These are phyloP conservation scores for Gastracanthus pulcherrimus DNA, from an alignment of 2,888 invertebrate species.

Conservation along the genomic window DNA sequence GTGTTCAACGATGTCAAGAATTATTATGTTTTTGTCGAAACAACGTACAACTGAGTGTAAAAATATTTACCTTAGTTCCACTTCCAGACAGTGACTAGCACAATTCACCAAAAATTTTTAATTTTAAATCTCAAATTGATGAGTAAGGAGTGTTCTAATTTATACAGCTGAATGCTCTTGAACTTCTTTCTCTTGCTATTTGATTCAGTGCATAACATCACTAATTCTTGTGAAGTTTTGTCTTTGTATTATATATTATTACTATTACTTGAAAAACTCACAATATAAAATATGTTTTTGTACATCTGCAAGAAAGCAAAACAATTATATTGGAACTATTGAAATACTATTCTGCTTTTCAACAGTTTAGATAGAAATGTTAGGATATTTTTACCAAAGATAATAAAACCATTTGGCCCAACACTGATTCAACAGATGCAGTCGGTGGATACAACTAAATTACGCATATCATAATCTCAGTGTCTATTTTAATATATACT, in stretches of 20 bases:
- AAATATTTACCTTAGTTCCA: slow-evolving; percentile 47
- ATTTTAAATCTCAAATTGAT: slow-evolving; percentile 52
- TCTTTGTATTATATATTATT: slow-evolving; percentile 25
- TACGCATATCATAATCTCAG: slow-evolving; percentile 35
- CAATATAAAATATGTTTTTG: slow-evolving; percentile 54
- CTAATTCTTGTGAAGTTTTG: slow-evolving; percentile 35
- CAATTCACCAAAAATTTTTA: slow-evolving; percentile 44
- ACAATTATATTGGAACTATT: background rate
- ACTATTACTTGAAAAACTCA: slow-evolving; percentile 45
- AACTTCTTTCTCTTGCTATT: slow-evolving; percentile 8
- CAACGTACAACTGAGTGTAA: background rate
- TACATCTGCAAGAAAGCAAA: slow-evolving; percentile 47
- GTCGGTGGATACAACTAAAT: slow-evolving; percentile 21
- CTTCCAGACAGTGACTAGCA: slow-evolving; percentile 56
- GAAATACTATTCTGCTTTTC: background rate
- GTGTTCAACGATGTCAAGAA: slow-evolving; percentile 12
- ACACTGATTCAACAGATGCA: slow-evolving; percentile 35
- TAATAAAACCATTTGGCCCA: slow-evolving; percentile 51
- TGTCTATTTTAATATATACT: slow-evolving; percentile 18
- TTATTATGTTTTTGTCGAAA: slow-evolving; percentile 21
- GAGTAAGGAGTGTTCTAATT: slow-evolving; percentile 29
- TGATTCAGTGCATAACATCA: slow-evolving; percentile 35
- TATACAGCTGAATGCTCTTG: slow-evolving; percentile 2
- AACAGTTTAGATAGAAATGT: background rate
- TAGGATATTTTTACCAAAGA: slow-evolving; percentile 40